Percentiles rank a stretch among this genome's conserved stretches.
phyloP scores from a whole-genome alignment of 2,797 vertebrate genomes.

The Clamator glandarius region DNA sequence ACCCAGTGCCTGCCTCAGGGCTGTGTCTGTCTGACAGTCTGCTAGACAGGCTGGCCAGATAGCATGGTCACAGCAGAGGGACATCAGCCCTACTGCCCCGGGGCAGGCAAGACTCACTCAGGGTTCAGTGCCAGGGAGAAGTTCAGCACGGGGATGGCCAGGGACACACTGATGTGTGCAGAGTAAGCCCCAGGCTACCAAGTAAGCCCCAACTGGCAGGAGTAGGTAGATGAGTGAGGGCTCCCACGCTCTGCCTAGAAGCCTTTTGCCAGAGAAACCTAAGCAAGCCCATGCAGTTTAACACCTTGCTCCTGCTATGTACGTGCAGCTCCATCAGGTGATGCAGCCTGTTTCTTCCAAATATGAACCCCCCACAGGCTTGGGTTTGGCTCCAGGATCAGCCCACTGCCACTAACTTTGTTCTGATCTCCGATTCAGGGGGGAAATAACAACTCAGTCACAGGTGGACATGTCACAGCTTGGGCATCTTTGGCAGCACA shows the following conservation, averaged over 20 bases:
- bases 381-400: not conserved
- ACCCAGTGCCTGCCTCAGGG: fast-evolving
- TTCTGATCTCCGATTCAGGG: fast-evolving
- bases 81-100: not conserved
- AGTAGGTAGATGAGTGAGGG: not conserved
- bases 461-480: not conserved
- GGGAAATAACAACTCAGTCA: not conserved
- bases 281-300: not conserved
- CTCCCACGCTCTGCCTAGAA: not conserved
- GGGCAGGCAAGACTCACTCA: not conserved
- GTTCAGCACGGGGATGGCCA: not conserved
- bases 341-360: not conserved
- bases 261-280: not conserved
- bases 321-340: not conserved
- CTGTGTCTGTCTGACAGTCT: not conserved
- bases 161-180: not conserved
- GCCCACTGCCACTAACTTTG: not conserved
- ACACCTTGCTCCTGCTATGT: not conserved
- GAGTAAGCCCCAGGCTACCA: not conserved
- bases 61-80: not conserved
- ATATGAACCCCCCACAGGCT: not conserved
- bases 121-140: not conserved
- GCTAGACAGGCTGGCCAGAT: not conserved
- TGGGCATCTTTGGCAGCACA: not conserved
- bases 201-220: not conserved